Evolutionary conservation across 1,140 invertebrate genomes (phyloP).

Genomic region (Drosophila parabipectinata): DNA sequence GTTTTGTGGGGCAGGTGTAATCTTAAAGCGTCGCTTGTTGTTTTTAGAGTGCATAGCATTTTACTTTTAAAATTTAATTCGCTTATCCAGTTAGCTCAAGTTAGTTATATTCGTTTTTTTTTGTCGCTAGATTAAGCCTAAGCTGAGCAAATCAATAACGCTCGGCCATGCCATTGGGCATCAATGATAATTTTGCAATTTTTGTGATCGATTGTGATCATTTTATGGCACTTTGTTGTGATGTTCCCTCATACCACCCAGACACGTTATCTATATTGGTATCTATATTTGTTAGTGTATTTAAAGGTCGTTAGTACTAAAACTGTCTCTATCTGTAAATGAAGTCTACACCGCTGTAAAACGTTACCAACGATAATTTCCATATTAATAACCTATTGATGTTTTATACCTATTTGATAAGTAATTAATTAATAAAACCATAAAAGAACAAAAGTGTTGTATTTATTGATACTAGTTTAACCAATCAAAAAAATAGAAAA

Average conservation of each 20-base stretch:
- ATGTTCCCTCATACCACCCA: conserved; percentile 19
- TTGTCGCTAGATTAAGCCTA: conserved; percentile 36
- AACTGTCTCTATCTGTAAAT: conserved; percentile 19
- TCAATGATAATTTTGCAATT: conserved; percentile 44
- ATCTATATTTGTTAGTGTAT: conserved; percentile 15
- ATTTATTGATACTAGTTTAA: too few species aligned
- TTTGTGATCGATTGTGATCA: conserved; percentile 53
- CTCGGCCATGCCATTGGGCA: conserved; percentile 62
- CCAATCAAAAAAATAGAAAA: neutral
- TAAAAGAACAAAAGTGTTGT: conserved; percentile 10
- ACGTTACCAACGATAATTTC: conserved; percentile 70
- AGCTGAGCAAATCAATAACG: conserved; percentile 30
- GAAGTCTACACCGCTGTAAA: conserved; percentile 58
- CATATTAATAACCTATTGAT: conserved; percentile 52
- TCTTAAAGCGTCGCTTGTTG: conserved; percentile 32
- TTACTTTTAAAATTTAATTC: conserved; percentile 23
- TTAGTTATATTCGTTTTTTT: conserved; percentile 32
- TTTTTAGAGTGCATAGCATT: conserved; percentile 60
- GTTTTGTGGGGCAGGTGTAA: conserved; percentile 15
- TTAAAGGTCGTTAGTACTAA: conserved; percentile 25
- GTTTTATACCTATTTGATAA: conserved; percentile 60
- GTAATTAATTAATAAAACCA: conserved; percentile 35
- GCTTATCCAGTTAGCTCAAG: conserved; percentile 28
- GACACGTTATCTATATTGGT: conserved; percentile 42
- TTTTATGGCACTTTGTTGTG: conserved; percentile 47